A percentile compares a stretch with the other conserved stretches of the same genome.
Evolutionary conservation across 92 coral and sea anemone genomes (phyloP).

Genomic region (Parazoanthus swiftii): DNA sequence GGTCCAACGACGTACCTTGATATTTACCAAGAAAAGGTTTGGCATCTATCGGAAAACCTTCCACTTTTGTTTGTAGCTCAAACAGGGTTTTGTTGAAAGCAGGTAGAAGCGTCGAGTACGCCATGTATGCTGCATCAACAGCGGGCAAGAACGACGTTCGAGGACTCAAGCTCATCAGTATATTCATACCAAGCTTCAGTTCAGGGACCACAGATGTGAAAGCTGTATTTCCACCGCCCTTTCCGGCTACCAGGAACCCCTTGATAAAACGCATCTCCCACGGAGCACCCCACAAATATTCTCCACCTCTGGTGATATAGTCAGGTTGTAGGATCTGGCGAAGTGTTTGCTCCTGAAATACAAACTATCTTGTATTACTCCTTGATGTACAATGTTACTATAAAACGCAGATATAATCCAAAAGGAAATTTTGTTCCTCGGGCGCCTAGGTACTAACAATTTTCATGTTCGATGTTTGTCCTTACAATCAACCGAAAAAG

Average conservation of each 20-base stretch:
- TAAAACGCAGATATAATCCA: no score
- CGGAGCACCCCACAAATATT: not conserved
- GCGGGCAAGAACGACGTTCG: slow-evolving; percentile 45
- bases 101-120: slow-evolving; percentile 49
- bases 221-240: slow-evolving; percentile 62
- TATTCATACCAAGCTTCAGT: slow-evolving; percentile 53
- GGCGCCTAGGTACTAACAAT: no score
- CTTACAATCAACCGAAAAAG: no score
- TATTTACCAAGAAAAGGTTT: slow-evolving; percentile 55
- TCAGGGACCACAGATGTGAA: slow-evolving; percentile 55
- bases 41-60: slow-evolving; percentile 47
- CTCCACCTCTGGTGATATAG: slow-evolving; percentile 55
- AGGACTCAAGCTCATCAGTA: slow-evolving; percentile 42
- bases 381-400: no score
- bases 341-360: slow-evolving; percentile 28
- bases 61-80: slow-evolving; percentile 25
- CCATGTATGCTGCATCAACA: slow-evolving; percentile 42
- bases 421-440: no score
- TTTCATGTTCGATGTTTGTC: no score
- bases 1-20: slow-evolving; percentile 27
- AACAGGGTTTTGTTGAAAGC: slow-evolving; percentile 58
- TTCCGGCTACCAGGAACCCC: slow-evolving; percentile 53
- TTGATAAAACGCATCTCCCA: slow-evolving; percentile 1
- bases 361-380: no score
- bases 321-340: slow-evolving; percentile 56